Evolutionary conservation across 2,113 vertebrate genomes (phyloP).

Genomic region (Orientallactaga bullata): DNA sequence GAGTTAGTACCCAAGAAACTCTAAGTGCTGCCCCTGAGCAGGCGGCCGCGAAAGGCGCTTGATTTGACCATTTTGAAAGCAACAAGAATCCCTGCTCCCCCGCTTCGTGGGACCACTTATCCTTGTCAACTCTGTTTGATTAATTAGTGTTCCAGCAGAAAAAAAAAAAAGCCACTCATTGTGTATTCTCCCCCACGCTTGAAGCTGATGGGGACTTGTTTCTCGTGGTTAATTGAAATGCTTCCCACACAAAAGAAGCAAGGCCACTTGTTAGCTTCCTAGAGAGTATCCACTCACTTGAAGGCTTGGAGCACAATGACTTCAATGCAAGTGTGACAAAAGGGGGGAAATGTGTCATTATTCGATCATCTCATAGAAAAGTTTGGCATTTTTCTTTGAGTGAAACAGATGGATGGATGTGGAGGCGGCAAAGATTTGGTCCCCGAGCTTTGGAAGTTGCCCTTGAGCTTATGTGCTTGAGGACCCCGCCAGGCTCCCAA

Average conservation of each 20-base stretch:
- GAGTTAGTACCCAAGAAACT: slow-evolving; percentile 47
- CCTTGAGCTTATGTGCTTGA: not conserved
- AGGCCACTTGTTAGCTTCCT: slow-evolving; percentile 40
- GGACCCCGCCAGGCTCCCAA: not conserved
- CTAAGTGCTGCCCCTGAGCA: not conserved
- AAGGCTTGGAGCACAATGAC: not conserved
- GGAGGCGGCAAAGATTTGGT: not conserved
- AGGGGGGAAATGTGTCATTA: slow-evolving; percentile 34
- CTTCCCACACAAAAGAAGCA: slow-evolving; percentile 64
- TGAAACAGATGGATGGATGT: not conserved
- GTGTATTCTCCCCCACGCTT: slow-evolving; percentile 57
- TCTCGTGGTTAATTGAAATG: slow-evolving; percentile 64
- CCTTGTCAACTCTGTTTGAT: slow-evolving; percentile 69
- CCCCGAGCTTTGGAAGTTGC: not conserved
- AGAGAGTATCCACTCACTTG: slow-evolving; percentile 39
- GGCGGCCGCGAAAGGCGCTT: not conserved
- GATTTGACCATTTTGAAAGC: slow-evolving; percentile 57
- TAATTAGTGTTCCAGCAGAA: slow-evolving; percentile 66
- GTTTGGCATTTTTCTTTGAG: not conserved
- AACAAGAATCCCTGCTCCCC: slow-evolving; percentile 50
- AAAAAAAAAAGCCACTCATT: slow-evolving; percentile 52
- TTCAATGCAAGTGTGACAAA: slow-evolving; percentile 43
- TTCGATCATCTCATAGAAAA: slow-evolving; percentile 38
- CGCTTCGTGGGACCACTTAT: slow-evolving; percentile 34
- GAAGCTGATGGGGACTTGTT: slow-evolving; percentile 54